Conservation (phyloP, 2,888 invertebrate genomes). For the Calliopum simillimum region DNA sequence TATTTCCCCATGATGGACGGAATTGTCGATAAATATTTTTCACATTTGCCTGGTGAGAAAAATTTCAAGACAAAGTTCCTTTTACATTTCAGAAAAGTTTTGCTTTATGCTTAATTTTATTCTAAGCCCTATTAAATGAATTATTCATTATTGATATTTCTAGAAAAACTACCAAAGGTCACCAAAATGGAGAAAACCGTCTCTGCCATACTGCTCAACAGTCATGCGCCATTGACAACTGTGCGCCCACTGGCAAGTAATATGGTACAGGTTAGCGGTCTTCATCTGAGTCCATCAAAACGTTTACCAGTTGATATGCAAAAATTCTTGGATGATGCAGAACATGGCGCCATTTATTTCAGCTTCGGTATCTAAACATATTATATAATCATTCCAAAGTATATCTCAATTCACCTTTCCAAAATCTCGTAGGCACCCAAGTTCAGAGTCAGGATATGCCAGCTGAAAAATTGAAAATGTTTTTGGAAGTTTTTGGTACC, state of each 20-base stretch:
- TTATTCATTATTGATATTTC: conserved; percentile 9
- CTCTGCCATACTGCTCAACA: conserved; percentile 69
- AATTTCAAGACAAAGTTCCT: too few species aligned
- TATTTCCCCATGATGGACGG: conserved; percentile 65
- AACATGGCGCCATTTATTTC: conserved; percentile 68
- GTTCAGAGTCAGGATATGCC: conserved; percentile 67
- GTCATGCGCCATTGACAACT: conserved; percentile 68
- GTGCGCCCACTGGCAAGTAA: conserved; percentile 67
- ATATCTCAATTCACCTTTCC: too few species aligned
- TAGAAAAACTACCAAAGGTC: conserved; percentile 64
- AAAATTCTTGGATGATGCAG: conserved; percentile 65
- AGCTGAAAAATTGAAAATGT: conserved; percentile 59
- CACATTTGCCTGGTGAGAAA: conserved; percentile 53
- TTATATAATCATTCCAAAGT: too few species aligned
- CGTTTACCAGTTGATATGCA: conserved; percentile 62
- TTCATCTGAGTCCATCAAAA: conserved; percentile 68
- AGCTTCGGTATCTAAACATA: conserved; percentile 68
- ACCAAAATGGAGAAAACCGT: conserved; percentile 67
- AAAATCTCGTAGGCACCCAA: conserved; percentile 65
- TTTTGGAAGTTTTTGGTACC: conserved; percentile 66
- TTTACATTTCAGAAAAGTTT: too few species aligned
- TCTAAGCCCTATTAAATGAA: too few species aligned
- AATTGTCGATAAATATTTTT: conserved; percentile 59
- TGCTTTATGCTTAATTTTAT: too few species aligned
- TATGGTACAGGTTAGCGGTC: conserved; percentile 70